Evolutionary conservation across 2,888 invertebrate species (phyloP).

Genomic region (Andrena flavipes): DNA sequence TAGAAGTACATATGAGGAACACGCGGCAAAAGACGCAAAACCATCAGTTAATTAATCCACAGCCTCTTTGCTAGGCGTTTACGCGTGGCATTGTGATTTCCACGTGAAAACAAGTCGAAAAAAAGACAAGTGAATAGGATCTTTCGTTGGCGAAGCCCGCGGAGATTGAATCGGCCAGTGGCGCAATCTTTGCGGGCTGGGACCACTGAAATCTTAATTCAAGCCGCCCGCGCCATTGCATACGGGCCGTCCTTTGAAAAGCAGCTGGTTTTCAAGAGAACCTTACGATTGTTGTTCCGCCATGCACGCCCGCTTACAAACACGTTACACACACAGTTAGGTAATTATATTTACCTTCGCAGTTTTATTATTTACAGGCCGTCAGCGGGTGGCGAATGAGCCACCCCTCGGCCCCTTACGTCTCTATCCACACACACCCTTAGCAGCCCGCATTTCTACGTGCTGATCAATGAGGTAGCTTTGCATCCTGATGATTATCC

Average conservation of each 20-base stretch:
- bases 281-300: conserved; percentile 80
- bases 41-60: conserved; percentile 53
- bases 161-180: conserved; percentile 80
- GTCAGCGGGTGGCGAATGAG: conserved; percentile 29
- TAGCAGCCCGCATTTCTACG: conserved; percentile 3
- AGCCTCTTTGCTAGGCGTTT: conserved; percentile 53
- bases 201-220: conserved; percentile 82
- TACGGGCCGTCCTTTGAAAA: conserved; percentile 75
- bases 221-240: conserved; percentile 65
- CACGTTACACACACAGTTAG: conserved; percentile 76
- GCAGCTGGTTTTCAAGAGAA: conserved; percentile 78
- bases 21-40: background rate
- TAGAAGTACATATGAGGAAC: too few species aligned
- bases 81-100: conserved; percentile 52
- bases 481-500: conserved; percentile 34
- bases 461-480: conserved; percentile 31
- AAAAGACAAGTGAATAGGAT: conserved; percentile 44
- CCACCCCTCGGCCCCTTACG: conserved; percentile 7
- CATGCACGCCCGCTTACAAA: conserved; percentile 73
- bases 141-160: conserved; percentile 41
- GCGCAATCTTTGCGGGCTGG: conserved; percentile 77
- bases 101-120: conserved; percentile 56
- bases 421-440: background rate
- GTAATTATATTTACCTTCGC: conserved; percentile 84
- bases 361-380: conserved; percentile 82